phyloP scores from a whole-genome alignment of 2,797 vertebrate genomes.

The Coregonus sp. region DNA sequence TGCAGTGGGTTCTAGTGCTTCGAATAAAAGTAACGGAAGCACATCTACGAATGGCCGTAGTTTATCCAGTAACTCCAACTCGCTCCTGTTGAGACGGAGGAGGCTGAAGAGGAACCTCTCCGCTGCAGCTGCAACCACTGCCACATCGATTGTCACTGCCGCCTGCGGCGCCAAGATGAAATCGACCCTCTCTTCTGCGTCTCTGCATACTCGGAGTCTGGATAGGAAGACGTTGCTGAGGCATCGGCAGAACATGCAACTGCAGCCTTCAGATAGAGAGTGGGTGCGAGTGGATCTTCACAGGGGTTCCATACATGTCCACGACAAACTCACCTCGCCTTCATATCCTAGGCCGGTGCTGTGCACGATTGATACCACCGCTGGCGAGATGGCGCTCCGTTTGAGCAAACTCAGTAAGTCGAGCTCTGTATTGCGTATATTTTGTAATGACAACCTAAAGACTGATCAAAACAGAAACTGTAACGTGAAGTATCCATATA shows the following conservation, averaged over 20 bases:
- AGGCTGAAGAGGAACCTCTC: conserved; percentile 90
- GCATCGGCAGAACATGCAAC: conserved; percentile 83
- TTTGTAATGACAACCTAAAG: conserved; percentile 67
- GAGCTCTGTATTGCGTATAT: conserved; percentile 77
- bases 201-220: conserved; percentile 85
- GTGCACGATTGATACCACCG: conserved; percentile 91
- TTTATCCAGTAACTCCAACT: conserved; percentile 75
- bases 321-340: conserved; percentile 74
- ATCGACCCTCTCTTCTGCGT: conserved; percentile 75
- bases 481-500: conserved; percentile 63
- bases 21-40: conserved; percentile 51
- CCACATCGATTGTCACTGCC: conserved; percentile 68
- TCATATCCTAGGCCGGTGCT: conserved; percentile 86
- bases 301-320: conserved; percentile 89
- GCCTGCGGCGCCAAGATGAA: conserved; percentile 70
- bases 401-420: conserved; percentile 81
- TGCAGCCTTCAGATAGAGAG: conserved; percentile 87
- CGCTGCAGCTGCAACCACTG: conserved; percentile 49
- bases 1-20: conserved; percentile 53
- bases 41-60: conserved; percentile 63
- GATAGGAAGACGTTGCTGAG: conserved; percentile 86
- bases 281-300: conserved; percentile 90
- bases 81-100: conserved; percentile 82
- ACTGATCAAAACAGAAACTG: conserved; percentile 75
- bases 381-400: conserved; percentile 83